Evolutionary conservation across 2,113 vertebrate species (phyloP).

Genomic region (Octodon degus): DNA sequence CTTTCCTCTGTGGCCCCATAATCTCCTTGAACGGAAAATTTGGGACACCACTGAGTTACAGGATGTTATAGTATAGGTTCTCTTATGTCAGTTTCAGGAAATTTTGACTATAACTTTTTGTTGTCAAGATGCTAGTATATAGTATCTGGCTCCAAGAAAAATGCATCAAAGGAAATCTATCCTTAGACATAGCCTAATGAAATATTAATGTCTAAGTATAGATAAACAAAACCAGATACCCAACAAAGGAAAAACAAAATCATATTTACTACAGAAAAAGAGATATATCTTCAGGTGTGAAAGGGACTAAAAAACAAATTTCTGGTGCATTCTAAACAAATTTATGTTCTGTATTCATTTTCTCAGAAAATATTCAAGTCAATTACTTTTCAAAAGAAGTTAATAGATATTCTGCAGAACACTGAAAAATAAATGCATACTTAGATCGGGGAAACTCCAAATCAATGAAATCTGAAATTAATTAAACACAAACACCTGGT

Average conservation of each 20-base stretch:
- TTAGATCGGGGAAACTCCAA: background rate
- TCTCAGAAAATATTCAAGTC: background rate
- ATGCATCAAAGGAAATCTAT: conserved; percentile 16
- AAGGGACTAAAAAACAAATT: conserved; percentile 23
- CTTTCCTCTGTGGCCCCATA: too few relatives aligned
- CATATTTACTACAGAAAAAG: background rate
- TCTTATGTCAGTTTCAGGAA: background rate
- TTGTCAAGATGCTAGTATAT: background rate
- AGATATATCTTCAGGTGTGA: background rate
- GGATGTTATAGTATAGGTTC: too few relatives aligned
- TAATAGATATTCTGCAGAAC: background rate
- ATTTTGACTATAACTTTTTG: background rate
- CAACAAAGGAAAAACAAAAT: background rate
- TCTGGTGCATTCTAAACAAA: background rate
- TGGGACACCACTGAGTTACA: too few relatives aligned
- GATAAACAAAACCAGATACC: background rate
- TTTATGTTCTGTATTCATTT: background rate
- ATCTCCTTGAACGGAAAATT: too few relatives aligned
- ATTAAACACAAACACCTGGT: background rate
- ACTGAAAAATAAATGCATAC: background rate
- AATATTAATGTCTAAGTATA: background rate
- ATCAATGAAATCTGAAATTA: background rate
- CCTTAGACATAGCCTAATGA: background rate
- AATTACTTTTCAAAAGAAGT: background rate
- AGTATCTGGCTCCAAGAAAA: background rate